phyloP scores from a whole-genome alignment of 2,113 vertebrate species.

The Trachemys scripta region DNA sequence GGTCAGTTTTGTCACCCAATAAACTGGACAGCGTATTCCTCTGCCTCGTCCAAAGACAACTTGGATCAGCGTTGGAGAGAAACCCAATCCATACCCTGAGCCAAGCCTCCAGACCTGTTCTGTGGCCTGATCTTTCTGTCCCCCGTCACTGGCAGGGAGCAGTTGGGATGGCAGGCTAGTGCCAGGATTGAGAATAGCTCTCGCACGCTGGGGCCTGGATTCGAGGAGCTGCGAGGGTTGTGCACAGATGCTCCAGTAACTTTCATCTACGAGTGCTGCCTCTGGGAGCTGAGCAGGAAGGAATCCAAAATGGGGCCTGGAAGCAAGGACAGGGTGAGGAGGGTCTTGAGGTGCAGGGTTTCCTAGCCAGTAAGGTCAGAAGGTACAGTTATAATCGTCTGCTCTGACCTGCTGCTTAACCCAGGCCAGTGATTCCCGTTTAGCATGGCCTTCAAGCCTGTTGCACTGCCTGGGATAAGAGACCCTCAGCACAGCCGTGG shows the following conservation, averaged over 20 bases:
- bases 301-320: not conserved
- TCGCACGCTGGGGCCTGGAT: not conserved
- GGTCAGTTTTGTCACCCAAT: not conserved
- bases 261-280: not conserved
- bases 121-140: not conserved
- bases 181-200: not conserved
- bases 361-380: not conserved
- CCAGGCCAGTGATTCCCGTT: not conserved
- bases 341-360: not conserved
- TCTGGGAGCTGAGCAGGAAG: not conserved
- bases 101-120: not conserved
- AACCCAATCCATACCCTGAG: not conserved
- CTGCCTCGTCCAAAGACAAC: not conserved
- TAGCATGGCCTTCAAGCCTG: not conserved
- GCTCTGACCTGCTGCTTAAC: too few species aligned
- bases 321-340: too few species aligned
- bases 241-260: too few species aligned
- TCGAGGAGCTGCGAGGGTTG: too few species aligned
- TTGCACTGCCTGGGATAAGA: not conserved
- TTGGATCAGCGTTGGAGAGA: not conserved
- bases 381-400: not conserved
- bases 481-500: too few species aligned
- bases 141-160: not conserved
- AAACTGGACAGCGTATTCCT: not conserved
- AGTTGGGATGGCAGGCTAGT: not conserved